Base-by-base conservation (phyloP, 2,797 vertebrate genomes). In the Perdix hodgsoniae region DNA sequence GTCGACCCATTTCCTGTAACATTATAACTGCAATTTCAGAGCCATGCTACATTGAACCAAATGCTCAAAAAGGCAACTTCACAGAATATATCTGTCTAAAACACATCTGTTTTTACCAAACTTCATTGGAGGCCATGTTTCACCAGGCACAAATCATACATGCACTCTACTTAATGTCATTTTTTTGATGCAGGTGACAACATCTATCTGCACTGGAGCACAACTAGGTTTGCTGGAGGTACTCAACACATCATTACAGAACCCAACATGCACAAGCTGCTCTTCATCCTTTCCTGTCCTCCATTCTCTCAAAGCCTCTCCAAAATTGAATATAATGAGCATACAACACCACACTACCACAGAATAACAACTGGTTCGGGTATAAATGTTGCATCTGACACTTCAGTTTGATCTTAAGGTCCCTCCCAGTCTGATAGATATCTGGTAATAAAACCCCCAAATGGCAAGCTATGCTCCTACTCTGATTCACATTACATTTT, bases 171-270 rank as follows among this genome's bases (percentile, higher is more conserved):
- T 52, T 92, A 77, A 76, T 24, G 72, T 6, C 14, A 29, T 11
- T 26, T 40, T 87, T 96, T 84, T 84, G 59, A 65, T 60, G 26
- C 31, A 40, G 23, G 39, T 22, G 29, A 60, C 37, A 31, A 49
- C 17, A 35, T 52, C 52, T 72, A 14, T 29, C 59, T 12, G 26
- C 66, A 60, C 4, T 23, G 86, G 40, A 65, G 60, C 50, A 69
- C 23, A 57, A 60, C 52, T 83, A 71, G 85, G 56, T 90, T 90
- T 92, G n/a, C 74, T 74, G 61, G 37, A 91, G 78, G 66, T 15
- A 37, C 22, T 88, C 88, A 79, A 83, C 42, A 18, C 10, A 8
- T 16, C 2, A 80, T 83, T 77, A 63, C 10, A 59, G 70, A 80
- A 37, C 89, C 50, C 84, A 45, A 91, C 35, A 77, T 29, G 2